Base-by-base conservation (phyloP, 2,113 vertebrate genomes). In the Otus sunia region DNA sequence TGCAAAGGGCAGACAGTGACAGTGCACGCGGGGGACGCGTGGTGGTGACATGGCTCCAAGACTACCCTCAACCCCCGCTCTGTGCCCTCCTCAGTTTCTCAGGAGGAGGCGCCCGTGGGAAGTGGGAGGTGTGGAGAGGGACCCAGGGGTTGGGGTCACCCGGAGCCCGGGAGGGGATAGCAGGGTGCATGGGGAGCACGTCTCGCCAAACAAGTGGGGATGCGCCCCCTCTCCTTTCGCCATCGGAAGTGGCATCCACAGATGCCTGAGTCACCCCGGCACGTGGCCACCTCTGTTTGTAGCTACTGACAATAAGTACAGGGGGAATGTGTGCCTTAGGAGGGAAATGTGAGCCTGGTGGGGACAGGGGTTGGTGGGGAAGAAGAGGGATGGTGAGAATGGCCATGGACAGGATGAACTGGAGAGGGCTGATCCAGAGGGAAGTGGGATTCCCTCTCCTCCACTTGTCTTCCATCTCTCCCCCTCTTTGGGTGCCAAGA, bases 11-110 rank as follows among this genome's bases (percentile, higher is more conserved):
- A 76, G 76, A 7, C 1, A 1, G 56, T 78, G 68, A 23, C 49
- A 34, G 37, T 0, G 0, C 14, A n/a, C 2, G 3, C 0, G 2
- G 68, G 17, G 39, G 56, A 49, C 0, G 0, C 0, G 0, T 55
- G 75, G 75, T 1, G 3, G 52, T 52, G 84, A 90, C 7, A 11
- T 6, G 34, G 34, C 75, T 72, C 77, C 47, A 56, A 47, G 52
- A 7, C 10, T 15, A 10, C 68, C 47, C 62, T 82, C 62, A 67
- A 13, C 8, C n/a, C 27, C 29, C 15, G 6, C 32, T 67, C 43
- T 10, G 1, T 71, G 68, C 59, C 47, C 37, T 86, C 27, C 73
- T 50, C 9, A 6, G 41, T 56, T 93, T 85, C 53, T 60, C 0
- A 0, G 36, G 69, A 71, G 66, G 21, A 75, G 64, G 41, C 2